Percentiles rank a stretch among this genome's conserved stretches.
Evolutionary conservation across 2,113 vertebrate species (phyloP).

Genomic region (Caranx ignobilis): DNA sequence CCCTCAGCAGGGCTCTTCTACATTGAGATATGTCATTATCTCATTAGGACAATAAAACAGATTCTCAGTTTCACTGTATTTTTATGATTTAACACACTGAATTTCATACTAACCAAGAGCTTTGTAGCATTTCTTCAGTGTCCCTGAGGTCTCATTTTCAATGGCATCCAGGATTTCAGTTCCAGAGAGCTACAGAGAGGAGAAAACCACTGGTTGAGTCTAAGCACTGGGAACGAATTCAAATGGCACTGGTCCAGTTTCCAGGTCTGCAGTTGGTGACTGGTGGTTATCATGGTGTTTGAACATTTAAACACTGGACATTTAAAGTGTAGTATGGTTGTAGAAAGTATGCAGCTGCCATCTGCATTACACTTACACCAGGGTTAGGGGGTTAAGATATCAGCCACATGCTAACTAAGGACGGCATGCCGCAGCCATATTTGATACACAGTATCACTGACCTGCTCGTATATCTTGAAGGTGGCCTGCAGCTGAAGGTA

Average conservation of each 20-base stretch:
- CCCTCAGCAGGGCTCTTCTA: too few relatives aligned
- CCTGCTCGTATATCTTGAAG: constrained; percentile 86
- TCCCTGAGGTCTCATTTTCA: constrained; percentile 82
- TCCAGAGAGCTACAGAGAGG: constrained; percentile 79
- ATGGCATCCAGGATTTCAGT: constrained; percentile 85
- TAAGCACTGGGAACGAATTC: too few relatives aligned
- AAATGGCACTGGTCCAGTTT: neutral
- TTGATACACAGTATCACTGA: constrained; percentile 31
- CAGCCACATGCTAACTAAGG: neutral
- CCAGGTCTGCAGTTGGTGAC: neutral
- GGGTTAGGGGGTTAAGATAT: neutral
- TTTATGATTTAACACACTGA: neutral
- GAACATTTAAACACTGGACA: neutral
- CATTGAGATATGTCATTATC: too few relatives aligned
- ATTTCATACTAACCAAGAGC: constrained; percentile 78
- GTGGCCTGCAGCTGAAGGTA: constrained; percentile 86
- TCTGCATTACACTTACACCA: neutral
- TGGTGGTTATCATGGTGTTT: neutral
- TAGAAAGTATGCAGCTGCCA: neutral
- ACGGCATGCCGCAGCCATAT: neutral
- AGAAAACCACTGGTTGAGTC: neutral
- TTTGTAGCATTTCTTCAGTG: constrained; percentile 83
- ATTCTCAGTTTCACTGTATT: too few relatives aligned
- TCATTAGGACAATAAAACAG: too few relatives aligned
- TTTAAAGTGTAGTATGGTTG: neutral